These are phyloP conservation scores for Bombus ignitus DNA, from an alignment of 1,140 invertebrate species.

Conservation along the genomic window DNA sequence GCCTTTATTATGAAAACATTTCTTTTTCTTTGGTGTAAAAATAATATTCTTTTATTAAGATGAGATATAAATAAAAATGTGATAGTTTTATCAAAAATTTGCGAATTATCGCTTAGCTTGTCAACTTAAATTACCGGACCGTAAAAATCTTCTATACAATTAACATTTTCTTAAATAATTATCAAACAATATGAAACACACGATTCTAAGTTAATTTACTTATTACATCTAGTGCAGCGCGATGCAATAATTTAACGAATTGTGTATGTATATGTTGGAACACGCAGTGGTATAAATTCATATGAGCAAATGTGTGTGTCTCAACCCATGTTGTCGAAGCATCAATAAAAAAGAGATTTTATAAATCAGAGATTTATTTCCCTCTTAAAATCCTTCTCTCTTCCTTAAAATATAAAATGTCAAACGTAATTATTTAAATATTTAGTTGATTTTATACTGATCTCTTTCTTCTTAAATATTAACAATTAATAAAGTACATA, in stretches of 20 bases:
- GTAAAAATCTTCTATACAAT: constrained; percentile 5
- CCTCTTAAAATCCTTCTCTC: not conserved
- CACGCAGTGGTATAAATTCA: constrained; percentile 71
- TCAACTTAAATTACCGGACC: not conserved
- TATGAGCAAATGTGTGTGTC: constrained; percentile 73
- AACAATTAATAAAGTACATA: not conserved
- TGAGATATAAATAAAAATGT: not conserved
- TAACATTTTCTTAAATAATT: constrained; percentile 29
- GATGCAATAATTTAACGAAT: constrained; percentile 67
- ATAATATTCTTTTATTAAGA: not conserved
- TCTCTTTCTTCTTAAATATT: not conserved
- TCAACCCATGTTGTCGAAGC: constrained; percentile 72
- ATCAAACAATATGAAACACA: not conserved
- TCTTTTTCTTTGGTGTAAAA: not conserved
- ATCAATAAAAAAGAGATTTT: constrained; percentile 74
- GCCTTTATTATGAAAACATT: not conserved
- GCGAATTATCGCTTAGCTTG: not conserved
- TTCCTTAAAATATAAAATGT: not conserved
- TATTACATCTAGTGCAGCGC: constrained; percentile 47
- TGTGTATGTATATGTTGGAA: constrained; percentile 70
- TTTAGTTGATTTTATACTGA: not conserved
- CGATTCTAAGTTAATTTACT: constrained; percentile 25
- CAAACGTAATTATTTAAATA: too few species aligned
- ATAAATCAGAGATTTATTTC: constrained; percentile 55
- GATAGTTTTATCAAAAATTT: not conserved